Conservation (phyloP, 2,113 vertebrate species). For the Mobula birostris region DNA sequence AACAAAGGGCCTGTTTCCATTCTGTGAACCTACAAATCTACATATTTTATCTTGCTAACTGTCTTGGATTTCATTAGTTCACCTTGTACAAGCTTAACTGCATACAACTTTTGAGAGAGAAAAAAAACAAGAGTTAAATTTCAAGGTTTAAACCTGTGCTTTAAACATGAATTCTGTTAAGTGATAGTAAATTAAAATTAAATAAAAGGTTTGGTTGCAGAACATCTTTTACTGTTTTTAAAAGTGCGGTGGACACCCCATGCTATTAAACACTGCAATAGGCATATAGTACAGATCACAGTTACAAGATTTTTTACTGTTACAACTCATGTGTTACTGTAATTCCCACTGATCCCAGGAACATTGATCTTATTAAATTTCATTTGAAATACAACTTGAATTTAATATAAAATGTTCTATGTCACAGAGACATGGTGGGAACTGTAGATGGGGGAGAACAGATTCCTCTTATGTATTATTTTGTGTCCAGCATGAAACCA, state of each 20-base stretch:
- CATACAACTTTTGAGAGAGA: background rate
- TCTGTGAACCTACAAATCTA: background rate
- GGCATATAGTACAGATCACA: background rate
- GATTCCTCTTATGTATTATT: background rate
- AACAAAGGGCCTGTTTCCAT: no score
- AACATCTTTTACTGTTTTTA: background rate
- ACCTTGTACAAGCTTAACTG: background rate
- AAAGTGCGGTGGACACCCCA: background rate
- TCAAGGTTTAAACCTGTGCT: background rate
- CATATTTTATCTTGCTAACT: background rate
- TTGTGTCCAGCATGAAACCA: background rate
- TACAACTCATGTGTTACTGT: background rate
- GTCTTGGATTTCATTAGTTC: background rate
- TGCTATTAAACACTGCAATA: background rate
- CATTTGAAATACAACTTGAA: background rate
- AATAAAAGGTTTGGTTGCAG: background rate
- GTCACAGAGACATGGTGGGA: background rate
- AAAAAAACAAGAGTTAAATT: background rate
- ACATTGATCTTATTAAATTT: background rate
- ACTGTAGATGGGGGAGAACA: background rate
- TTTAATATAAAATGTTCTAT: background rate
- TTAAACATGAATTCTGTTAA: background rate
- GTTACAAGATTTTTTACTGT: background rate
- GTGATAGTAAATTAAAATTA: background rate
- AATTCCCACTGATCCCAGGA: background rate